Evolutionary conservation across 1,140 invertebrate species (phyloP).

Genomic region (silkworm (Bombyx mori)): DNA sequence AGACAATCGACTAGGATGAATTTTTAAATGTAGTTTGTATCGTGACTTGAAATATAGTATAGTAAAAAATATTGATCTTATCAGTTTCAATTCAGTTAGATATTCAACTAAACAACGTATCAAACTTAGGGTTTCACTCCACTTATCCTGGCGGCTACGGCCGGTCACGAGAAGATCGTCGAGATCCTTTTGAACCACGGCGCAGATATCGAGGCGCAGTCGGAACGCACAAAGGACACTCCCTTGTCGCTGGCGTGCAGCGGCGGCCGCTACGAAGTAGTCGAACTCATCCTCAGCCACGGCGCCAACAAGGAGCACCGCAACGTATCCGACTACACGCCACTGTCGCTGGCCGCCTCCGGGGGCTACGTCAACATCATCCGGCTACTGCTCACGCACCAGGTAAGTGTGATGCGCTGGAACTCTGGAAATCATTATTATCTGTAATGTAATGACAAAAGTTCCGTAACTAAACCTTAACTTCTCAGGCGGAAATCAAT

Average conservation of each 20-base stretch:
- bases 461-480: not conserved
- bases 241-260: slow-evolving; percentile 97
- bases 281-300: slow-evolving; percentile 90
- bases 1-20: too few relatives aligned
- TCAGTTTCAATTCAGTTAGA: not conserved
- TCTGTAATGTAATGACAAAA: too few relatives aligned
- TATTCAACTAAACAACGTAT: not conserved
- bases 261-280: slow-evolving; percentile 95
- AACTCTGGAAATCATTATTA: too few relatives aligned
- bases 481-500: slow-evolving; percentile 92
- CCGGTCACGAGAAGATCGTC: slow-evolving; percentile 95
- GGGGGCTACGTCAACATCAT: slow-evolving; percentile 99
- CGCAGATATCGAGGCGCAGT: slow-evolving; percentile 97
- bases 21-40: too few relatives aligned
- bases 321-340: slow-evolving; percentile 99
- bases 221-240: slow-evolving; percentile 98
- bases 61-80: not conserved
- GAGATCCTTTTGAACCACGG: slow-evolving; percentile 93
- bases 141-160: slow-evolving; percentile 95
- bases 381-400: slow-evolving; percentile 88
- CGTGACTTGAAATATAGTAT: too few relatives aligned
- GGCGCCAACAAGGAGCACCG: slow-evolving; percentile 98
- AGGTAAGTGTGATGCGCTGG: slow-evolving; percentile 39
- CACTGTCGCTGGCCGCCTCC: slow-evolving; percentile 96
- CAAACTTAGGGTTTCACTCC: slow-evolving; percentile 89